Percentiles rank a stretch among this genome's conserved stretches.
These are phyloP conservation scores for Esox lucius DNA, from an alignment of 2,797 vertebrate genomes.

Conservation along the genomic window DNA sequence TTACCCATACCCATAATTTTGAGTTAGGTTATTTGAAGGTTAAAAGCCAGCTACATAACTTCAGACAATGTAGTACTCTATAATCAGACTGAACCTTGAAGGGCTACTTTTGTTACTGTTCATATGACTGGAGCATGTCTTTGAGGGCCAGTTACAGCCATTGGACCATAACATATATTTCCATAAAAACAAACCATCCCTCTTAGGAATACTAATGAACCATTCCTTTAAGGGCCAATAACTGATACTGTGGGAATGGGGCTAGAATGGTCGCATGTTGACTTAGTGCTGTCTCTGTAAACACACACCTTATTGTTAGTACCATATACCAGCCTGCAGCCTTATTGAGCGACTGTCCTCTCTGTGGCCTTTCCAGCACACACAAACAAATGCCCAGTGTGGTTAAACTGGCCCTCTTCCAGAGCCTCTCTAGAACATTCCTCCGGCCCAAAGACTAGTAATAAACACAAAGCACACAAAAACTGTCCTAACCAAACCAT, in stretches of 20 bases:
- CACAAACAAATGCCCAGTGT: constrained; percentile 3
- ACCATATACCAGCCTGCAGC: neutral
- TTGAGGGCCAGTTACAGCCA: neutral
- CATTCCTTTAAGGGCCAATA: no score
- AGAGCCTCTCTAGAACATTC: neutral
- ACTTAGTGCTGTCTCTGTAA: neutral
- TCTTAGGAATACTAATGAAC: no score
- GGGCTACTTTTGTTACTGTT: neutral
- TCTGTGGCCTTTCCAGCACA: constrained; percentile 2
- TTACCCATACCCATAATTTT: no score
- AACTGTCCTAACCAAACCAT: neutral
- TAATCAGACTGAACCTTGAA: neutral
- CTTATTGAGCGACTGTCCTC: neutral
- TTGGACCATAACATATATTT: neutral
- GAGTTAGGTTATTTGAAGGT: neutral
- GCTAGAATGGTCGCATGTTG: neutral
- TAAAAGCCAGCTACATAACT: neutral
- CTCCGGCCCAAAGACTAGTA: neutral
- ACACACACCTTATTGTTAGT: neutral
- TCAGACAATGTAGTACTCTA: neutral
- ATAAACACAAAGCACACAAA: constrained; percentile 3
- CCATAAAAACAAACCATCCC: no score
- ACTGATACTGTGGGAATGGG: neutral
- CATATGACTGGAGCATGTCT: neutral
- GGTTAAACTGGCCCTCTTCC: neutral